Base-by-base conservation (phyloP, 2,888 invertebrate species). In the Volucella zonaria region DNA sequence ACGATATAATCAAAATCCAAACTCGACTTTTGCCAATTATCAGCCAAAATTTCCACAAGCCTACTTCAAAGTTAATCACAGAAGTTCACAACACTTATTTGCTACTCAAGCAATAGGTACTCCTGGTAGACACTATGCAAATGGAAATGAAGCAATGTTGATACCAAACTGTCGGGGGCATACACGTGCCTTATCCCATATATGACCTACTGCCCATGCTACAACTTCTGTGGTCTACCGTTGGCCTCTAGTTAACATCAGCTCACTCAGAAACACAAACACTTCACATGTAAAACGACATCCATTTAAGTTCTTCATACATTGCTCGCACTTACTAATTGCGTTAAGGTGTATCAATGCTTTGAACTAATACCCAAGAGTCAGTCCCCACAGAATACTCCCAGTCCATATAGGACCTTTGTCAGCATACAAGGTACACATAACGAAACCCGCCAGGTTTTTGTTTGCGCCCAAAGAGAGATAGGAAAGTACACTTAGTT, bases 331-430 rank as follows among this genome's bases (percentile, higher is more conserved):
- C 67, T 66, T 67, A 78, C 68, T 82, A 82, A 82, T 82, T 82
- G 82, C 62, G 62, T 82, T 68, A 59, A 58, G 79, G 79, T 54
- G 58, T 79, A 82, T 79, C 78, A 79, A 23, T 51, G 14, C 51
- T 51, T 42, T 51, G 4, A 23, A 62, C 40, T 51, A 78, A 43
- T 42, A 74, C 18, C 79, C 74, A 68, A 73, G 74, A 74, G 82
- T 78, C 79, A 74, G 74, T 74, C 64, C 74, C 74, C 58, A 56
- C 31, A 52, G 67, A 14, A 51, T 42, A 51, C 66, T 47, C 51
- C n/a, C 9, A 51, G 52, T 52, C 38, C 52, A 14, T 23, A 68
- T 45, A 8, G 31, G 14, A 51, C 70, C 18, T 18, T 59, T 14
- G 42, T 58, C 52, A 47, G 45, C 58, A 42, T 8, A 51, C 18